Evolutionary conservation across 2,888 invertebrate genomes (phyloP).

Genomic region (Phortica magna): DNA sequence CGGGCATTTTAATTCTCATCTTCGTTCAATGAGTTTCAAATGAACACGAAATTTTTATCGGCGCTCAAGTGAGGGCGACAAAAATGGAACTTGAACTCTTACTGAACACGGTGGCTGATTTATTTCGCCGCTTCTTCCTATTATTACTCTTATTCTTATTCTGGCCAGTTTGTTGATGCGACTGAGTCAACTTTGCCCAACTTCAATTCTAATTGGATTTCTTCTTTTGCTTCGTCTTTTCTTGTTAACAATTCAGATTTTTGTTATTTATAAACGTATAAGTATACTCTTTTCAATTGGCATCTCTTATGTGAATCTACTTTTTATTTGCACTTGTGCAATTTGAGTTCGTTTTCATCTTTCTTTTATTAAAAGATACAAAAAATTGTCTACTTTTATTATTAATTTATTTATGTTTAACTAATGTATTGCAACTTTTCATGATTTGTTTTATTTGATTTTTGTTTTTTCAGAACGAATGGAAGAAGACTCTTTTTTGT

Average conservation of each 20-base stretch:
- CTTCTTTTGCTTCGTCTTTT: not conserved
- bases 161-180: not conserved
- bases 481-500: constrained; percentile 11
- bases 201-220: not conserved
- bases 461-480: not conserved
- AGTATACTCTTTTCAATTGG: not conserved
- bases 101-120: not conserved
- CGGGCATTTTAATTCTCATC: constrained; percentile 99
- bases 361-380: constrained; percentile 38
- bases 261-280: not conserved
- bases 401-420: not conserved
- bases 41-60: constrained; percentile 56
- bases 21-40: constrained; percentile 78
- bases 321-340: constrained; percentile 19
- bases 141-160: constrained; percentile 11
- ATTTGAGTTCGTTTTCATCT: constrained; percentile 25
- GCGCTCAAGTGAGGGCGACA: constrained; percentile 45
- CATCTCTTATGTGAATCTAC: constrained; percentile 13
- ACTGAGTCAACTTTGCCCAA: not conserved
- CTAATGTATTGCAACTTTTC: constrained; percentile 10
- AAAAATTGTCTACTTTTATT: constrained; percentile 11
- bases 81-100: not conserved
- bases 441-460: constrained; percentile 5
- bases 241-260: not conserved
- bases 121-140: constrained; percentile 23